Base-by-base conservation (phyloP, 2,797 vertebrate genomes). In the Falco rusticolus region DNA sequence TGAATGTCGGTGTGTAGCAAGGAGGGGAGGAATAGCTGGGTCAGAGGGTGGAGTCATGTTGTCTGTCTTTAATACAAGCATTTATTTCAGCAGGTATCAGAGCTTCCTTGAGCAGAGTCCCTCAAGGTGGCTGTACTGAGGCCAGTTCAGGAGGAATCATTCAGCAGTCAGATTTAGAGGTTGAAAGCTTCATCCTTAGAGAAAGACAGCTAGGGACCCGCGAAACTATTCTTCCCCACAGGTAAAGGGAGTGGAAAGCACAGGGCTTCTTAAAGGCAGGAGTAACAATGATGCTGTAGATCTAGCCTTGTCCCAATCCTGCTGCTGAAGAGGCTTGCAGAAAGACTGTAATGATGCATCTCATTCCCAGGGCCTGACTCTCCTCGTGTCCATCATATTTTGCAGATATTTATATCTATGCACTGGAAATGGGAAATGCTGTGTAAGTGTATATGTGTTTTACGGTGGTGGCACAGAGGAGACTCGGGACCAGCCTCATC, bases 71-170 rank as follows among this genome's bases (percentile, higher is more conserved):
- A 94, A 97, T 48, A 22, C 0, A 1, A 89, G 59, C 79, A 43
- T 96, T 96, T 95, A 65, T 96, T 95, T 90, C 80, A 89, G 87
- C 96, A 97, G 96, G 94, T 93, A 8, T 94, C 66, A 93, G 53
- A 91, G 78, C 29, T 90, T 81, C 94, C 79, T 86, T 82, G 54
- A 78, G 77, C 87, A 90, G 83, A 65, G 75, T 72, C 80, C 78
- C 71, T 91, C 95, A 79, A 64, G 45, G 77, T 68, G 71, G 9
- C 87, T 92, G 7, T 88, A 39, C 64, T 78, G 96, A 88, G 84
- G 69, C 66, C 89, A 82, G 70, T 68, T 80, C 95, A 83, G 92
- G 87, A 95, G 66, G 94, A 80, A 47, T 45, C 94, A 66, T 83
- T 89, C 84, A 92, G 43, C 92, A 91, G 95, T 88, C 97, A 96